Evolutionary conservation across 2,797 vertebrate species (phyloP), one percentile per base, ranked within the genome.

Genomic region (Chaenodraco wilsoni): DNA sequence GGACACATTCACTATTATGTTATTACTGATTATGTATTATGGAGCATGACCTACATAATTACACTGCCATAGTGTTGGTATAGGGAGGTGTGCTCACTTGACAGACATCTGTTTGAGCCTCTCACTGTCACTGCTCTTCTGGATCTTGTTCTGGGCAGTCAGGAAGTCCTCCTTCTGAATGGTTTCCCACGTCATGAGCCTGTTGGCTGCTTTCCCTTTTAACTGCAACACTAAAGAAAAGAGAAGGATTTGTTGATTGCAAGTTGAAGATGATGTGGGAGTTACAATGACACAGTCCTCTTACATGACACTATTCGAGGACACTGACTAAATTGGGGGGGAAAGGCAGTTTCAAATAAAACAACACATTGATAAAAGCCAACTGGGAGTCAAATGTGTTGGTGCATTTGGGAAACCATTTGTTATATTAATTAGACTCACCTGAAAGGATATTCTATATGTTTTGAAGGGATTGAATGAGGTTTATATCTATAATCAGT

Each of bases 101-200:
- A 87, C 92, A 31, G 95, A 96, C 2, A 95, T 95, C 79, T 96
- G 94, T 63, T 96, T 96, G 21, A 98, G 94, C 31, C 95, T 94
- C 88, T 97, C 96, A 0, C 95, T 92, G 87, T 97, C 95, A 0
- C 95, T 95, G 66, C 92, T 96, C 62, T 94, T 93, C 78, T 95
- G 94, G 67, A 95, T 93, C 81, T 94, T 95, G 58, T 85, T 91
- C 41, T 94, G 93, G 0, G 89, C 74, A 0, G 95, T 89, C 54
- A 98, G 81, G 82, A 96, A 96, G 70, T 95, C 96, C 82, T 97
- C 96, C 78, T 97, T 97, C 82, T 96, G 96, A 69, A 98, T 95
- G 0, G 93, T 94, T 81, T 97, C 97, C 97, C 97, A 97, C 0
- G 95, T 97, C 84, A 94, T 91, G 49, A 97, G 84, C 61, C 62